Evolutionary conservation across 2,888 invertebrate species (phyloP).

Genomic region (Aspidapion aeneum): DNA sequence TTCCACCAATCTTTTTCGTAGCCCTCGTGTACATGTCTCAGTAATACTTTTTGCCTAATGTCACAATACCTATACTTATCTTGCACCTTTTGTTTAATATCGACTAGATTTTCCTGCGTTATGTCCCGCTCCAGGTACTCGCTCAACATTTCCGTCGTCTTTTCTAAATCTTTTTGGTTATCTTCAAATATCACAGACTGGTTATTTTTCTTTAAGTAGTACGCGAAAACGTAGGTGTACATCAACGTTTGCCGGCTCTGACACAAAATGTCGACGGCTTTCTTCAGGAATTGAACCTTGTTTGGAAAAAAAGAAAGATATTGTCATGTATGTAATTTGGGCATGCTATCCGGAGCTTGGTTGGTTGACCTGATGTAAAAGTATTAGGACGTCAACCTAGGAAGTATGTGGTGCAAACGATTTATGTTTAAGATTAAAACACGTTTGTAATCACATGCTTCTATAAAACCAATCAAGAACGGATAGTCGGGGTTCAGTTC

Average conservation of each 20-base stretch:
- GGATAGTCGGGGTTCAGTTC: too few species aligned
- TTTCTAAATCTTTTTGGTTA: conserved; percentile 97
- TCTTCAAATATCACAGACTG: conserved; percentile 99
- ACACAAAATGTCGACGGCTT: conserved; percentile 96
- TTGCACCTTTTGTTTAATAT: conserved; percentile 98
- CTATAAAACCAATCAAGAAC: too few species aligned
- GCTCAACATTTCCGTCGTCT: conserved; percentile 96
- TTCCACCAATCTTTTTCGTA: conserved; percentile 99
- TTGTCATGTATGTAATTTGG: too few species aligned
- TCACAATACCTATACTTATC: conserved; percentile 99
- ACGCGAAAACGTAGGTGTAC: conserved; percentile 99
- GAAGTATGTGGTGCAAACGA: too few species aligned
- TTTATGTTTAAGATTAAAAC: too few species aligned
- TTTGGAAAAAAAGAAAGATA: too few species aligned
- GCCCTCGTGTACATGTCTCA: conserved; percentile 98
- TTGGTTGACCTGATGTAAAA: too few species aligned
- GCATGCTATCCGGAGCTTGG: too few species aligned
- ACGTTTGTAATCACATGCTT: too few species aligned
- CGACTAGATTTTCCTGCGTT: conserved; percentile 93
- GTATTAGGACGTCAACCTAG: too few species aligned
- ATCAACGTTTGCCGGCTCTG: conserved; percentile 97
- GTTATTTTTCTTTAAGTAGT: conserved; percentile 96
- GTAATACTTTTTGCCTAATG: conserved; percentile 88
- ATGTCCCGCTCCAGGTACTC: conserved; percentile 98
- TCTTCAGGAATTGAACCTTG: conserved; percentile 98